These are phyloP conservation scores for Andrena cerasifolii DNA, from an alignment of 1,140 invertebrate genomes.

Conservation along the genomic window DNA sequence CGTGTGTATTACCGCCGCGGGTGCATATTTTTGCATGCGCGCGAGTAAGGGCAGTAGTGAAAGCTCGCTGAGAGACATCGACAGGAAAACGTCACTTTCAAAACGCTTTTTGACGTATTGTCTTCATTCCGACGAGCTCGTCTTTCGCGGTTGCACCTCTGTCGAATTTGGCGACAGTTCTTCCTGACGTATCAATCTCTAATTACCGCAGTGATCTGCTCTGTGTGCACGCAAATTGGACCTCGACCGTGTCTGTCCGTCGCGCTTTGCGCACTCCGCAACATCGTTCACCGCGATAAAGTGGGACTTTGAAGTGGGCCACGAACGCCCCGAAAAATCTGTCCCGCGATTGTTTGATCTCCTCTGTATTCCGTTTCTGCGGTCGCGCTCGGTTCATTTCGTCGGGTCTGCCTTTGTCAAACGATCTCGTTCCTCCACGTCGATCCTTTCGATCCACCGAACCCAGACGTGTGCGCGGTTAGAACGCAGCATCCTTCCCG, in stretches of 20 bases:
- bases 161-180: no score
- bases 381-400: conserved; percentile 23
- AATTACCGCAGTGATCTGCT: no score
- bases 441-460: no score
- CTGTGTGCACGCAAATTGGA: no score
- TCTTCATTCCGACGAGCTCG: no score
- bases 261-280: not conserved
- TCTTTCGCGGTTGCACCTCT: no score
- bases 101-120: not conserved
- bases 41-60: no score
- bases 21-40: conserved; percentile 21
- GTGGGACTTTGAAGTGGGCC: not conserved
- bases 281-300: conserved; percentile 11
- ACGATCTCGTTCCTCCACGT: no score
- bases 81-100: not conserved
- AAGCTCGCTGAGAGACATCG: not conserved
- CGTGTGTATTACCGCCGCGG: conserved; percentile 56
- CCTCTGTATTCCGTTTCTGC: conserved; percentile 28
- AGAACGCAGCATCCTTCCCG: conserved; percentile 48
- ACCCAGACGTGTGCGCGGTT: no score
- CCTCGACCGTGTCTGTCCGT: not conserved
- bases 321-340: conserved; percentile 12
- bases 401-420: conserved; percentile 38
- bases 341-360: conserved; percentile 31
- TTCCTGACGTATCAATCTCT: not conserved